These are phyloP conservation scores for Triplophysa bombifrons DNA, from an alignment of 2,797 vertebrate genomes.

Conservation along the genomic window DNA sequence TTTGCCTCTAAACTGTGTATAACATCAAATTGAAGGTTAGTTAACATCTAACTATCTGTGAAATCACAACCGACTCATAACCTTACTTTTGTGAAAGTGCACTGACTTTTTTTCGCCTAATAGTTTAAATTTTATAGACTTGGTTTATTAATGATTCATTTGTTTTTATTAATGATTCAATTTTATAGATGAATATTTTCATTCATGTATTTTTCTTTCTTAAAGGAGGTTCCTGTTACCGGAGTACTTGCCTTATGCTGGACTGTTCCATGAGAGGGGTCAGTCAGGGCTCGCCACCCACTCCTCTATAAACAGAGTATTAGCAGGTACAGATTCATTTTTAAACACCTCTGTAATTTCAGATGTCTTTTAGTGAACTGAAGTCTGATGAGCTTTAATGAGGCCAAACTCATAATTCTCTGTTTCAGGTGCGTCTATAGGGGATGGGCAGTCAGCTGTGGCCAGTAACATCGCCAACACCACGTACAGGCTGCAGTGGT, in stretches of 20 bases:
- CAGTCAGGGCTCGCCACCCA: slow-evolving; percentile 97
- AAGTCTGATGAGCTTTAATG: not conserved
- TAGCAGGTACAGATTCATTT: slow-evolving; percentile 83
- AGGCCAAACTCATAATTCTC: not conserved
- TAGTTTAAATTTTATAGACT: too few relatives aligned
- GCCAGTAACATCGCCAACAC: slow-evolving; percentile 99
- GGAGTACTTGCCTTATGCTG: slow-evolving; percentile 97
- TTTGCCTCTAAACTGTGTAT: too few relatives aligned
- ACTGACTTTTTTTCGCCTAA: too few relatives aligned
- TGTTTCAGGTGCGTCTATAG: slow-evolving; percentile 90
- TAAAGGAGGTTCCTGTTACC: slow-evolving; percentile 93
- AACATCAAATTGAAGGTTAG: too few relatives aligned
- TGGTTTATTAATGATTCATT: too few relatives aligned
- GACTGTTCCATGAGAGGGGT: slow-evolving; percentile 97
- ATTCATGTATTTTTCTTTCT: slow-evolving; percentile 41
- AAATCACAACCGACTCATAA: too few relatives aligned
- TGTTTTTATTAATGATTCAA: not conserved
- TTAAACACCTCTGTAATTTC: not conserved
- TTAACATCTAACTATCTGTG: too few relatives aligned
- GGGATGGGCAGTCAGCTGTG: slow-evolving; percentile 96
- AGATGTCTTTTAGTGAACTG: not conserved
- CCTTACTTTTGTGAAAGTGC: too few relatives aligned
- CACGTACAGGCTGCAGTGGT: slow-evolving; percentile 98
- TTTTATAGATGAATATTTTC: not conserved
- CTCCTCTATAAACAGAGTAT: slow-evolving; percentile 96